Evolutionary conservation across 2,113 vertebrate species (phyloP).

Genomic region (Mus pahari): DNA sequence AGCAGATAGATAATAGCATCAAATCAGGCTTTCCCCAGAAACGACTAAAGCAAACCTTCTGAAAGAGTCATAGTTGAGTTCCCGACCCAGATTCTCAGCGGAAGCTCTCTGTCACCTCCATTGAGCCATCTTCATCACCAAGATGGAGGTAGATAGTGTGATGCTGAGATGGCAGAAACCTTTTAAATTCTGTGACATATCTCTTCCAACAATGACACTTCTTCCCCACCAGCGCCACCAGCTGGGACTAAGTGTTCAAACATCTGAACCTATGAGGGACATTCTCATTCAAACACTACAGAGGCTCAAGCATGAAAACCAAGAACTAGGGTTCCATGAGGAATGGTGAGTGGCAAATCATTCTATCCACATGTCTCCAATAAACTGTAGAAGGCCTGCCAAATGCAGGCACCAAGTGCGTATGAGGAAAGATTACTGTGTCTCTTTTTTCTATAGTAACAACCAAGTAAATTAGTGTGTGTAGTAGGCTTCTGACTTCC

Average conservation of each 20-base stretch:
- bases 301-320: background rate
- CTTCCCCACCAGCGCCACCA: background rate
- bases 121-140: background rate
- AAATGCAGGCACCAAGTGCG: background rate
- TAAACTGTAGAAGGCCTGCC: background rate
- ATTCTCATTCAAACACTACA: no score
- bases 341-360: slow-evolving; percentile 18
- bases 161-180: no score
- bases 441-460: background rate
- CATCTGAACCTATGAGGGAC: background rate
- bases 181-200: background rate
- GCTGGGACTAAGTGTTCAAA: background rate
- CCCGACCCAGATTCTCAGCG: background rate
- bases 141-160: background rate
- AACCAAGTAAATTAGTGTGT: background rate
- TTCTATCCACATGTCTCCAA: background rate
- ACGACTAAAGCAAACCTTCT: background rate
- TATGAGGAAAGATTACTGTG: background rate
- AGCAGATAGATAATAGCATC: background rate
- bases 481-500: background rate
- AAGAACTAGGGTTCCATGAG: background rate
- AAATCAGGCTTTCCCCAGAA: background rate
- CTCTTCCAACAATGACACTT: background rate
- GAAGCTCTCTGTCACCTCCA: background rate
- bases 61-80: background rate